A percentile compares a stretch with the other conserved stretches of the same genome.
Evolutionary conservation across 2,888 invertebrate genomes (phyloP).

Genomic region (Patella depressa): DNA sequence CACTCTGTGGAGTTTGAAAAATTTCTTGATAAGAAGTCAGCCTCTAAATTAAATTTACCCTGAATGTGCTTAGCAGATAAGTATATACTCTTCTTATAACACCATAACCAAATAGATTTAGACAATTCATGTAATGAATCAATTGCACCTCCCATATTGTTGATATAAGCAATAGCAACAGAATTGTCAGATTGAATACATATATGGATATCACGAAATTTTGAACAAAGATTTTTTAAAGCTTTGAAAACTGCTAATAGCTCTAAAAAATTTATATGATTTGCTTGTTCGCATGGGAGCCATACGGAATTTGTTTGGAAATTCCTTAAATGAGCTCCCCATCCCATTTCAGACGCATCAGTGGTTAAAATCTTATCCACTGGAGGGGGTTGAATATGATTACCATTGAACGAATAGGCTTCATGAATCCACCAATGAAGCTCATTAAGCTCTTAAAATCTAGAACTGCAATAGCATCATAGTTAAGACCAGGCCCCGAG

Average conservation of each 20-base stretch:
- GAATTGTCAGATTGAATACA: conserved; percentile 25
- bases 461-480: background rate
- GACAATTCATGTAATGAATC: background rate
- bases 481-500: background rate
- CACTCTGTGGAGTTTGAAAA: conserved; percentile 32
- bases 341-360: no score
- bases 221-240: background rate
- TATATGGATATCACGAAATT: background rate
- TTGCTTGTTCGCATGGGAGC: background rate
- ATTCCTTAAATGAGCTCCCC: background rate
- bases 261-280: background rate
- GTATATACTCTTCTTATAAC: conserved; percentile 25
- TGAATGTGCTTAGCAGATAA: conserved; percentile 28
- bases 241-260: background rate
- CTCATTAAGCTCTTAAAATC: background rate
- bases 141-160: conserved; percentile 26
- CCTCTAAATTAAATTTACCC: conserved; percentile 21
- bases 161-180: conserved; percentile 34
- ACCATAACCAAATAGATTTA: conserved; percentile 31
- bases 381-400: background rate
- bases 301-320: background rate
- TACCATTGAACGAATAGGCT: background rate
- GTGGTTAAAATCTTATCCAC: background rate
- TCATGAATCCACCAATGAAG: background rate
- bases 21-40: conserved; percentile 30